A percentile compares a stretch with the other conserved stretches of the same genome.
These are phyloP conservation scores for Pachydiplax longipennis DNA, from an alignment of 2,888 invertebrate genomes.

Conservation along the genomic window DNA sequence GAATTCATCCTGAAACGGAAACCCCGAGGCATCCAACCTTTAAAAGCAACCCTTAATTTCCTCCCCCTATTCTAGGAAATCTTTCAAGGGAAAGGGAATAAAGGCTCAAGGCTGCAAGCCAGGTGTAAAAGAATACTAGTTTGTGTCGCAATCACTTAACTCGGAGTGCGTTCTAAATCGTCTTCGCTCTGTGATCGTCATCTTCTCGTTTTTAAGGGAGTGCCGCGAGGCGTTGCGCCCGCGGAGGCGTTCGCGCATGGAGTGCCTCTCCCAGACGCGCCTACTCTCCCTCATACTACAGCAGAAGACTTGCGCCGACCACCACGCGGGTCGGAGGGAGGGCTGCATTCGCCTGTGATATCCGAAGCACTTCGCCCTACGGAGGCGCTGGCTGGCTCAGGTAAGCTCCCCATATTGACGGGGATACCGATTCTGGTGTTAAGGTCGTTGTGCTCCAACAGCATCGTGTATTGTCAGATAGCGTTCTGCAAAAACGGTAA, in stretches of 20 bases:
- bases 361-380: conserved; percentile 65
- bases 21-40: conserved; percentile 37
- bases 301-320: conserved; percentile 65
- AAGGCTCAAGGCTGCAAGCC: not conserved
- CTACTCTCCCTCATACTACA: conserved; percentile 60
- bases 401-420: conserved; percentile 44
- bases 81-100: not conserved
- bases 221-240: conserved; percentile 35
- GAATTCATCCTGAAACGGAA: too few relatives aligned
- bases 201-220: conserved; percentile 13
- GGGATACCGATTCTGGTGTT: too few relatives aligned
- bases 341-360: conserved; percentile 67
- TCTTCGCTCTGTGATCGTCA: not conserved
- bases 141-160: not conserved
- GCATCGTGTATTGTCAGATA: too few relatives aligned
- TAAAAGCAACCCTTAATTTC: not conserved
- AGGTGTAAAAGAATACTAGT: conserved; percentile 1
- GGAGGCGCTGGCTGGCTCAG: conserved; percentile 54
- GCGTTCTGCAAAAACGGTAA: too few relatives aligned
- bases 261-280: conserved; percentile 64
- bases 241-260: conserved; percentile 64
- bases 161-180: not conserved
- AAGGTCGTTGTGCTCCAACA: too few relatives aligned
- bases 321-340: conserved; percentile 66
- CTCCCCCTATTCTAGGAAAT: not conserved